Base-by-base conservation (phyloP, 1,140 invertebrate genomes). In the Heterodera schachtii region DNA sequence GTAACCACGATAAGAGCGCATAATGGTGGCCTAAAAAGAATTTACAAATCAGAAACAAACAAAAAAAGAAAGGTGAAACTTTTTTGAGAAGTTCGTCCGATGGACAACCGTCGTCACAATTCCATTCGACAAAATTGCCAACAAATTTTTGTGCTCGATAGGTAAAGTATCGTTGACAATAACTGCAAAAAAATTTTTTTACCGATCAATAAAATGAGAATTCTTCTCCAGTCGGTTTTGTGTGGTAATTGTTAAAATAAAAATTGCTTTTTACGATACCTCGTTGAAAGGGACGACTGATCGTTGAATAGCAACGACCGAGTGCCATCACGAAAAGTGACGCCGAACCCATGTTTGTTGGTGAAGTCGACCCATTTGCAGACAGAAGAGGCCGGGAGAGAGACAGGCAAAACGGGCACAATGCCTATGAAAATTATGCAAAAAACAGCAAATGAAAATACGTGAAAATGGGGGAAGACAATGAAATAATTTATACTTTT, bases 291-390 rank as follows among this genome's bases (percentile, higher is more conserved):
- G 66, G 81, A 67, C 8, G 84, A 85, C 43, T 85, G 73, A 76
- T 85, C 84, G 46, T 85, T 86, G 64, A 85, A 87, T 5, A 86
- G 46, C 9, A 87, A 21, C 3, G 84, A 66, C 4, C 84, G 66
- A 31, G 77, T 71, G 5, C 84, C 84, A 82, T 85, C 80, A 43
- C 75, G 79, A 21, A 85, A 41, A 6, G 75, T 87, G 43, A 73
- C 77, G 3, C 82, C 86, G 73, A 85, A 85, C 44, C 84, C 84
- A 67, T 87, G 87, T 49, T 87, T 88, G 75, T 85, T 85, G 8
- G 84, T 85, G 57, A 87, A 85, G 66, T 85, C 84, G n/a, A 85
- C 84, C 84, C 84, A 85, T 85, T 85, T 85, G 47, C 49, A 44
- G 43, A 85, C 82, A 75, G 79, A 85, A 16, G 74, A 80, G 31